Evolutionary conservation across 1,140 invertebrate genomes (phyloP).

Genomic region (Drosophila tani): DNA sequence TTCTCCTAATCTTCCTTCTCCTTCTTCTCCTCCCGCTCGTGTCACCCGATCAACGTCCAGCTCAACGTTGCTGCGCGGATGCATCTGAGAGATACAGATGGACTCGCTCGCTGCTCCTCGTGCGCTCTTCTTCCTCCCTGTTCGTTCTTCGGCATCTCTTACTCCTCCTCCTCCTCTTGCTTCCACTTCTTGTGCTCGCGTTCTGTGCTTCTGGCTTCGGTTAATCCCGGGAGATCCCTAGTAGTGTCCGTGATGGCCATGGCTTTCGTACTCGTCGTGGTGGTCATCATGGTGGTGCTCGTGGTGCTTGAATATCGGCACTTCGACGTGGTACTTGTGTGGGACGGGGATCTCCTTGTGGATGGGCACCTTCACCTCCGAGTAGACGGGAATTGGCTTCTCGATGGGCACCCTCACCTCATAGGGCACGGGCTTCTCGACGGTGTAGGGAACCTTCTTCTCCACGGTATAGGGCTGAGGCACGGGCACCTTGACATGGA

Average conservation of each 20-base stretch:
- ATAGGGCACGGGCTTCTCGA: slow-evolving; percentile 91
- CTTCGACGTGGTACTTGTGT: slow-evolving; percentile 89
- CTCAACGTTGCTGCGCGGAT: slow-evolving; percentile 75
- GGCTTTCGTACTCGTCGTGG: slow-evolving; percentile 57
- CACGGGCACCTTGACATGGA: slow-evolving; percentile 90
- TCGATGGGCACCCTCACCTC: slow-evolving; percentile 92
- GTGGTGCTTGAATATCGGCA: slow-evolving; percentile 86
- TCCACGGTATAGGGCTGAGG: slow-evolving; percentile 92
- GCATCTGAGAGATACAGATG: slow-evolving; percentile 47
- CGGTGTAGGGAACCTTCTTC: slow-evolving; percentile 89
- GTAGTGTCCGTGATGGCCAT: slow-evolving; percentile 57
- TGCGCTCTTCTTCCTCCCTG: slow-evolving; percentile 54
- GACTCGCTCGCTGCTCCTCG: slow-evolving; percentile 54
- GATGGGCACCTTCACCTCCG: slow-evolving; percentile 90
- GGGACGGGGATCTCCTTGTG: slow-evolving; percentile 91
- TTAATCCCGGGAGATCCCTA: slow-evolving; percentile 24
- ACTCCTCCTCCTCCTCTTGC: slow-evolving; percentile 10
- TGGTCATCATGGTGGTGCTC: slow-evolving; percentile 77
- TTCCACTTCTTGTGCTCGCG: slow-evolving; percentile 70
- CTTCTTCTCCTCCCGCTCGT: slow-evolving; percentile 57
- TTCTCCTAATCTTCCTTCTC: slow-evolving; percentile 19
- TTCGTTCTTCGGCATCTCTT: slow-evolving; percentile 38
- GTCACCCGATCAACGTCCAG: slow-evolving; percentile 81
- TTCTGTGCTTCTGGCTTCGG: slow-evolving; percentile 60
- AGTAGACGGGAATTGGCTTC: slow-evolving; percentile 91